Percentiles rank a stretch among this genome's conserved stretches.
Conservation (phyloP, 2,113 vertebrate genomes). For the Strigops habroptila region DNA sequence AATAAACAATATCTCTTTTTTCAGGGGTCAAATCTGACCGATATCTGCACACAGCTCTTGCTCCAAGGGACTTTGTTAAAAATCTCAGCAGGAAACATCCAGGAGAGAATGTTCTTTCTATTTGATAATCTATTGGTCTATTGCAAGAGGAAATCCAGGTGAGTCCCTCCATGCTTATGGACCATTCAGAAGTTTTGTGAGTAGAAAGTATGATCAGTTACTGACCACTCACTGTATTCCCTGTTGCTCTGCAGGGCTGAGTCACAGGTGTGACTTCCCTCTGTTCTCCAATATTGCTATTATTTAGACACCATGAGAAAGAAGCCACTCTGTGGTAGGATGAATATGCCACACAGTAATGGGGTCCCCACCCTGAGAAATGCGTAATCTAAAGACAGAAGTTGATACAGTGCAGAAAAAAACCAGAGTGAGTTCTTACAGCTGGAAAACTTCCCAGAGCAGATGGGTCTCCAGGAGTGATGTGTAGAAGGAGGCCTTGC, state of each 20-base stretch:
- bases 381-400: not conserved
- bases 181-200: not conserved
- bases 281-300: not conserved
- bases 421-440: not conserved
- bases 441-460: not conserved
- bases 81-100: conserved; percentile 98
- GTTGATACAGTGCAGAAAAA: not conserved
- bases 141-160: conserved; percentile 98
- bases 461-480: not conserved
- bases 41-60: conserved; percentile 94
- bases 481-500: not conserved
- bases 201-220: not conserved
- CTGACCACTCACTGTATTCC: not conserved
- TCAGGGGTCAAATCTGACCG: conserved; percentile 96
- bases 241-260: not conserved
- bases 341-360: not conserved
- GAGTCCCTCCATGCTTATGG: not conserved
- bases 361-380: not conserved
- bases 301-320: not conserved
- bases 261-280: not conserved
- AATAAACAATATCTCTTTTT: not conserved
- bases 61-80: conserved; percentile 94
- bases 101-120: conserved; percentile 96
- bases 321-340: not conserved
- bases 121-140: conserved; percentile 98